Evolutionary conservation across 2,113 vertebrate species (phyloP).

Genomic region (Glaucidium brasilianum): DNA sequence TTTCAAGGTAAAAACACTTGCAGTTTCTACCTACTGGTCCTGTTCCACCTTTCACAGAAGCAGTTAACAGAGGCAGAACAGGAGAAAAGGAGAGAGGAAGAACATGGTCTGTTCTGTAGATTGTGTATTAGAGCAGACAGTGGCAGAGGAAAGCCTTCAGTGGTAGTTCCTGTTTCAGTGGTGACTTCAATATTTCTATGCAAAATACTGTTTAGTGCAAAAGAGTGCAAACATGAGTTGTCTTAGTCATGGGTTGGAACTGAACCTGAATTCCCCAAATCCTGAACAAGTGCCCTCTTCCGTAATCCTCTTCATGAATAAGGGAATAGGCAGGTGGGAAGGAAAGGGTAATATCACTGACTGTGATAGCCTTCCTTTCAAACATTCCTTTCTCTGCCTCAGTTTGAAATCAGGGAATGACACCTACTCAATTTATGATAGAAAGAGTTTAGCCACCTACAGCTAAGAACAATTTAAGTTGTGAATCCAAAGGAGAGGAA

Average conservation of each 20-base stretch:
- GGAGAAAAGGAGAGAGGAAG: neutral
- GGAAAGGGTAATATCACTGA: neutral
- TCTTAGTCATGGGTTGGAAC: neutral
- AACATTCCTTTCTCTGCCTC: neutral
- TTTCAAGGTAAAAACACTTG: neutral
- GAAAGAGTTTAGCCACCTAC: neutral
- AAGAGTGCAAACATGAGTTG: neutral
- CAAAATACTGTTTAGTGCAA: neutral
- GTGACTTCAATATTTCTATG: neutral
- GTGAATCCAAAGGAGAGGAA: neutral
- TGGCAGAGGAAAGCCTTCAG: neutral
- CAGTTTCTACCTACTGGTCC: neutral
- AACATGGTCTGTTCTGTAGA: accelerated
- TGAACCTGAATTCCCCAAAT: neutral
- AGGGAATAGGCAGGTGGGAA: neutral
- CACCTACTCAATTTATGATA: neutral
- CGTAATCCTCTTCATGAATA: neutral
- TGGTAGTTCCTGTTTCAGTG: neutral
- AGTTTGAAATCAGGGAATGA: neutral
- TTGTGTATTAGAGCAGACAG: neutral
- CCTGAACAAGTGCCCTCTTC: neutral
- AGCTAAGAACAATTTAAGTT: neutral
- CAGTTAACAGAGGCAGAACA: neutral
- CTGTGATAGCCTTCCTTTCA: neutral
- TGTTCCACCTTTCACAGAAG: neutral